Evolutionary conservation across 2,888 invertebrate species (phyloP), one percentile per base, ranked within the genome.

Genomic region (Lithodes maja): DNA sequence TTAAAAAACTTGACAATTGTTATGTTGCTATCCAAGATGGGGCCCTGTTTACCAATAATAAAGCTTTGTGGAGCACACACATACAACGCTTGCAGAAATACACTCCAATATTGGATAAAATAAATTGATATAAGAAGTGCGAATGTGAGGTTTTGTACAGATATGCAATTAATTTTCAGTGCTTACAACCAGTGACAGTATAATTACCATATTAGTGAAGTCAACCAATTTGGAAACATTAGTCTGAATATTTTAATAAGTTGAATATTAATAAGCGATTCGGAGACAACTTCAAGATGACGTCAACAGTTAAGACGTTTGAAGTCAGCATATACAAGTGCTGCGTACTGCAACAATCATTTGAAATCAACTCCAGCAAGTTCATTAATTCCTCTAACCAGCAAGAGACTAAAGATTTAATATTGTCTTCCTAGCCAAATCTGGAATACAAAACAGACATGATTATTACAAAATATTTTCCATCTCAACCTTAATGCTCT

Each of bases 241-340:
- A 74, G 77, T 33, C 17, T 1, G 77, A 77, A 49, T 77, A 74
- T 77, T 15, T 3, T 1, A 77, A 77, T 5, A 61, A 5, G 61
- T 61, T 61, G 61, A 61, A 61, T 61, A 61, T 61, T 33, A 17
- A 17, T 17, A 71, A 71, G 71, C n/a, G 71, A 71, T 71, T 71
- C 71, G 5, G 71, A 71, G 71, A 71, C n/a, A 71, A 71, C 71
- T 71, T 2, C 15, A n/a, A 2, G 12, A 7, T 61, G 61, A 61
- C 61, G 12, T 12, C 5, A 61, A 7, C 61, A 12, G 61, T 61
- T 61, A 61, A 7, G 17, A 71, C n/a, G 71, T 71, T 5, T n/a
- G 5, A 12, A 71, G 71, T 71, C 71, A 71, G 71, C 71, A 71
- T 71, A n/a, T 71, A 71, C 71, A 71, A 61, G 33, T 33, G 33